Base-by-base conservation (phyloP, 2,797 vertebrate species). In the Muscicapa striata region DNA sequence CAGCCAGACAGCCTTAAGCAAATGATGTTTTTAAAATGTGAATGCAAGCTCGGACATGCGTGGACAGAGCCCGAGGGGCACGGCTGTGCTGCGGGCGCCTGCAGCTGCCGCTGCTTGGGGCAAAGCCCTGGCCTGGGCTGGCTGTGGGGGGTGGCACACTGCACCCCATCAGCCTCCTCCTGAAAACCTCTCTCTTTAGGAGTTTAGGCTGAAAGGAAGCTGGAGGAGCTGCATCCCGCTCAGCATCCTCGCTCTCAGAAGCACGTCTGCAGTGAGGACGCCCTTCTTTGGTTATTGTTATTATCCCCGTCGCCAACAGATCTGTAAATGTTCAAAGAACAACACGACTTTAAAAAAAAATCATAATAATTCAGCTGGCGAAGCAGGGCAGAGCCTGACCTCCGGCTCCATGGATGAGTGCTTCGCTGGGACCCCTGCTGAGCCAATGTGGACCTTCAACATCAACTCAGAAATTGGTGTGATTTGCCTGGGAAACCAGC, bases 401-500 rank as follows among this genome's bases (percentile, higher is more conserved):
- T 93, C 95, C 67, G 20, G 96, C 98, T 97, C 97, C 97, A 96
- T 95, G 97, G 95, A 97, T 98, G 98, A 98, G 98, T 97, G 94
- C 98, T 97, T 98, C 96, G 22, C 67, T 91, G 95, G 96, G 98
- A 97, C 97, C 96, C 98, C 98, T 98, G 98, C 98, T 98, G 98
- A 98, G 98, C 98, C 97, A 97, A 98, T 97, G 98, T 97, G 95
- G 98, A 97, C 98, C 98, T 98, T 98, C 98, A 98, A 98, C 98
- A 97, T 98, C 98, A 98, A 97, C 98, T 98, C 96, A 97, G 97
- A 98, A 98, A 99, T 98, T 97, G 97, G 97, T 98, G 98, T 98
- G 98, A 98, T 98, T 98, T 98, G 97, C 97, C 98, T 98, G 98
- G 98, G 98, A 98, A 98, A 98, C 97, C 92, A 95, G 94, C 93